Evolutionary conservation across 2,888 invertebrate genomes (phyloP).

Genomic region (Stomorhina lunata): DNA sequence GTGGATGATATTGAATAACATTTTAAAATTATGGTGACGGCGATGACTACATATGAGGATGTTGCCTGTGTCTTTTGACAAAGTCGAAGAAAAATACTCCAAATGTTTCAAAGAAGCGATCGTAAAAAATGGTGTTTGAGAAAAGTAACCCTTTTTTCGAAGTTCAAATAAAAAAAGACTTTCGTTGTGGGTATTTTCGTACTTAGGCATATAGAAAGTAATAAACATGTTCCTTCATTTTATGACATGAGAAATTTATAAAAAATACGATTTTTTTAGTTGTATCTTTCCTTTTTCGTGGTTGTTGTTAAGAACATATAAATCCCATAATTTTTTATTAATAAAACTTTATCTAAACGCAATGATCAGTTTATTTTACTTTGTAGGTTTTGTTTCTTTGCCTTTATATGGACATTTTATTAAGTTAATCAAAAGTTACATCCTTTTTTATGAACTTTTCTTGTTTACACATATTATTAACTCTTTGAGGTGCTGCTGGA

Average conservation of each 20-base stretch:
- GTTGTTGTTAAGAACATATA: conserved; percentile 37
- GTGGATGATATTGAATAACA: conserved; percentile 60
- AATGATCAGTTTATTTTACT: conserved; percentile 45
- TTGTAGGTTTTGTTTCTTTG: neutral
- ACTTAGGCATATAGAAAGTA: neutral
- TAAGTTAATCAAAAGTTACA: conserved; percentile 49
- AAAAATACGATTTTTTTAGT: conserved; percentile 26
- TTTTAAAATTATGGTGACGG: neutral
- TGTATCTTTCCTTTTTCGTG: conserved; percentile 14
- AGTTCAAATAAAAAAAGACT: neutral
- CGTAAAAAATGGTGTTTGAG: conserved; percentile 54
- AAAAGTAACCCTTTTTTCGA: conserved; percentile 35
- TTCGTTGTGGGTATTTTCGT: neutral
- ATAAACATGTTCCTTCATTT: conserved; percentile 59
- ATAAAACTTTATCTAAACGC: conserved; percentile 61
- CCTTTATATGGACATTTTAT: conserved; percentile 38
- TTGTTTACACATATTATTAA: conserved; percentile 28
- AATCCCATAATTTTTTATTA: conserved; percentile 59
- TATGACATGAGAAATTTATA: conserved; percentile 37
- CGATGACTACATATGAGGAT: neutral
- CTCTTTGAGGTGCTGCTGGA: neutral
- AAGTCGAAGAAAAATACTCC: too few relatives aligned
- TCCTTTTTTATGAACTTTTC: conserved; percentile 43
- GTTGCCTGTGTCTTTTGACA: too few relatives aligned
- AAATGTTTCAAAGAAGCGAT: neutral